Percentiles rank a stretch among this genome's conserved stretches.
Evolutionary conservation across 2,888 invertebrate species (phyloP).

Genomic region (Polyommatus icarus): DNA sequence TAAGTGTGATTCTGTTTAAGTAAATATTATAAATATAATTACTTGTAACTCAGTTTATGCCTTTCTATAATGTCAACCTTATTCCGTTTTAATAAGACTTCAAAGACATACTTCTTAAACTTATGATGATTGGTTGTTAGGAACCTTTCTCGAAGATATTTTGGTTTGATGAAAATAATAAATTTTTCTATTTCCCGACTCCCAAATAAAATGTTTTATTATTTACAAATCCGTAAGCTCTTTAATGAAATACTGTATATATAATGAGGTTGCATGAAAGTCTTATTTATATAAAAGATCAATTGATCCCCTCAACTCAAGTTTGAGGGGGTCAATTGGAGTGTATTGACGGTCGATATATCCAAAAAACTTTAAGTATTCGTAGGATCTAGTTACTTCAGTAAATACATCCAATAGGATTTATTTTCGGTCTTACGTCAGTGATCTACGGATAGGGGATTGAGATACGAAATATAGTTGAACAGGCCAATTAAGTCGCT

Average conservation of each 20-base stretch:
- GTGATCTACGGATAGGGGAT: not conserved
- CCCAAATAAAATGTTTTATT: not conserved
- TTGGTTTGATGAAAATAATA: not conserved
- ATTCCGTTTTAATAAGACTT: not conserved
- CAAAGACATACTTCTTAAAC: not conserved
- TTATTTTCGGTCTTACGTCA: not conserved
- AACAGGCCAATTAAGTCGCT: not conserved
- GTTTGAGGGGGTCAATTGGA: conserved; percentile 32
- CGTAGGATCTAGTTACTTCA: conserved; percentile 12
- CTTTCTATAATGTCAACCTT: no score
- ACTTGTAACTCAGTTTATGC: no score
- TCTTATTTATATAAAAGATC: conserved; percentile 33
- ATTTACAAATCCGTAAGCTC: conserved; percentile 1
- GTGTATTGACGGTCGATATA: conserved; percentile 31
- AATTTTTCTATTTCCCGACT: not conserved
- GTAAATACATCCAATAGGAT: conserved; percentile 25
- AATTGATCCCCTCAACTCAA: conserved; percentile 32
- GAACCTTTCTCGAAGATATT: not conserved
- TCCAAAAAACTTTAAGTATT: conserved; percentile 23
- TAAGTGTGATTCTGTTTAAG: no score
- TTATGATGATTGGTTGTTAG: not conserved
- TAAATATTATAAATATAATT: no score
- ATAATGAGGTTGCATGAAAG: conserved; percentile 27
- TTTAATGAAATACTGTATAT: conserved; percentile 13
- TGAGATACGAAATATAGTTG: not conserved